phyloP scores from a whole-genome alignment of 2,113 vertebrate species.

The Apodemus speciosus region DNA sequence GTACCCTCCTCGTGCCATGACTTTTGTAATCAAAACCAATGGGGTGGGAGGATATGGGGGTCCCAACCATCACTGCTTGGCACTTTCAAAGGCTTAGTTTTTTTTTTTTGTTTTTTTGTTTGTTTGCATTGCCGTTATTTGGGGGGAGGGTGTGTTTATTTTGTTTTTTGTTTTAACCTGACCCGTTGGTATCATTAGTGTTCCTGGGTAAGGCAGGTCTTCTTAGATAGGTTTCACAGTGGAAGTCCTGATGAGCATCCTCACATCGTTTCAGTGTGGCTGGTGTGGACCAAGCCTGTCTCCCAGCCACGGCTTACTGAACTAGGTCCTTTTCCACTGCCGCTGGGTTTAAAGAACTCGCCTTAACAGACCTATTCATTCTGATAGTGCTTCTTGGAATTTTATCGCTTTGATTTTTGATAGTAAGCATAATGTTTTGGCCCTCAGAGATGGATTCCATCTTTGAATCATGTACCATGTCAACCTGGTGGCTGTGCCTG shows the following conservation, averaged over 20 bases:
- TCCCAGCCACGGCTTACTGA: background rate
- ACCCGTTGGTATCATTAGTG: background rate
- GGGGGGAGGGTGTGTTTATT: too few relatives aligned
- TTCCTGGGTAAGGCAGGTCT: background rate
- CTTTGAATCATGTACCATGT: background rate
- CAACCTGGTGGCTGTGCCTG: background rate
- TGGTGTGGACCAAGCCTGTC: background rate
- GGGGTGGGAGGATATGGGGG: background rate
- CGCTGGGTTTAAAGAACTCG: background rate
- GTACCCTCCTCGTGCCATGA: background rate
- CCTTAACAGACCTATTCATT: background rate
- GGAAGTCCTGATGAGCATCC: background rate
- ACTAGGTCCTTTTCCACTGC: background rate
- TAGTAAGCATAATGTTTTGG: background rate
- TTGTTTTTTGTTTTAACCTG: background rate
- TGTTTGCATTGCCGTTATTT: too few relatives aligned
- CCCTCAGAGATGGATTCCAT: background rate
- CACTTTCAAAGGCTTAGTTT: background rate
- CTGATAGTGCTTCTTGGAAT: fast-evolving
- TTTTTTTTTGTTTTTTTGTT: background rate
- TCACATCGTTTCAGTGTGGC: background rate
- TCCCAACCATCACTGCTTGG: background rate
- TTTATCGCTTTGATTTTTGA: background rate
- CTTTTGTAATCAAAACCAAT: background rate
- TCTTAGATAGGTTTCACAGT: background rate